These are phyloP conservation scores for Eolophus roseicapilla DNA, from an alignment of 2,113 vertebrate species.

Conservation along the genomic window DNA sequence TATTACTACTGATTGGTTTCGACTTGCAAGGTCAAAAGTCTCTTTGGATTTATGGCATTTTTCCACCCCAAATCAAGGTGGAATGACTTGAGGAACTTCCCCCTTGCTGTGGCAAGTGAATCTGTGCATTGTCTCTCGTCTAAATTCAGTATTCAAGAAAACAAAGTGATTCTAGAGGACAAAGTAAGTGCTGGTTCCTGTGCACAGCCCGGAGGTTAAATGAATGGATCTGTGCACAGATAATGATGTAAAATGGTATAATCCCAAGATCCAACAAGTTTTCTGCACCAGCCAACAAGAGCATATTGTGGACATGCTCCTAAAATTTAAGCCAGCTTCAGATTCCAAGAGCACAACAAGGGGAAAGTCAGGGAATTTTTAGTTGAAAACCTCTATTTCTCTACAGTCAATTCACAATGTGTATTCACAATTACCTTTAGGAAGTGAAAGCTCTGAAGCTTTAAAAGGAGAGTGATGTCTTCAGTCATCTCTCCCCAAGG, in stretches of 20 bases:
- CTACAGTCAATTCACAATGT: background rate
- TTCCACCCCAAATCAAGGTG: background rate
- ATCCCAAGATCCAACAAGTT: background rate
- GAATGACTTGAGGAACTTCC: background rate
- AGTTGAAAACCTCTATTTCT: background rate
- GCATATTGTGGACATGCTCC: background rate
- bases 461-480: background rate
- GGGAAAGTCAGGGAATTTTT: background rate
- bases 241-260: background rate
- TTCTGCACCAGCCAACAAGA: background rate
- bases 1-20: fast-evolving
- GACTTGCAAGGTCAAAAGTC: background rate
- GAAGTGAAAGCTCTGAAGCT: background rate
- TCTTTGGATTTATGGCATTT: background rate
- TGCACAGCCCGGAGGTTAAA: background rate
- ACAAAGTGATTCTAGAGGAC: background rate
- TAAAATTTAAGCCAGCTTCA: background rate
- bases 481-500: background rate
- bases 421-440: background rate
- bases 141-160: background rate
- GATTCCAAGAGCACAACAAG: background rate
- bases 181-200: background rate
- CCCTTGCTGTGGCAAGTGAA: background rate
- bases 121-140: fast-evolving
- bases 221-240: background rate